Evolutionary conservation across 2,113 vertebrate genomes (phyloP).

Genomic region (Percopsis transmontana): DNA sequence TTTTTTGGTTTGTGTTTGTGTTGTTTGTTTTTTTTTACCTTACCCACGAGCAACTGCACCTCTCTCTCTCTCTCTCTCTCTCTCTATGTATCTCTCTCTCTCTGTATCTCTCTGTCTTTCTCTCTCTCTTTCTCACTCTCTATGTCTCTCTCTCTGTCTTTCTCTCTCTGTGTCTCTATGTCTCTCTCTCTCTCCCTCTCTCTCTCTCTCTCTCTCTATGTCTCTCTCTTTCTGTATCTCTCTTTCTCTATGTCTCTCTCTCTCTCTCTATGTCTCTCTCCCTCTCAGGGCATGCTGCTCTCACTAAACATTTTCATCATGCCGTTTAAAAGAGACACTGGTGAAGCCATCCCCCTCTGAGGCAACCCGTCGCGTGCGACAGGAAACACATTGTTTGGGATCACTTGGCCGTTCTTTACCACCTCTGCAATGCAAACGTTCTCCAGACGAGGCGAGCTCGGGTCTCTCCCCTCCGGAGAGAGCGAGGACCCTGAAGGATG

Average conservation of each 20-base stretch:
- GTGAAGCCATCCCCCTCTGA: not conserved
- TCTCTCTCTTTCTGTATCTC: not conserved
- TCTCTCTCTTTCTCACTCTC: not conserved
- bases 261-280: not conserved
- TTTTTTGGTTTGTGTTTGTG: too few species aligned
- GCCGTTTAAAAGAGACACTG: slow-evolving; percentile 34
- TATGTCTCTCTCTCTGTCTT: too few species aligned
- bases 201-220: too few species aligned
- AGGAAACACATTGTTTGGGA: not conserved
- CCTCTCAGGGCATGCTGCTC: not conserved
- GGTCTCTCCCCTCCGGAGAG: too few species aligned
- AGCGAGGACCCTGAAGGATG: too few species aligned
- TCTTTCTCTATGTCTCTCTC: too few species aligned
- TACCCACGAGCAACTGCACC: slow-evolving; percentile 5
- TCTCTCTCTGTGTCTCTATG: too few species aligned
- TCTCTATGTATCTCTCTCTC: not conserved
- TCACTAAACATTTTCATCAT: slow-evolving; percentile 42
- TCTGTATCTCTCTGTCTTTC: too few species aligned
- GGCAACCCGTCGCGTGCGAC: slow-evolving; percentile 7
- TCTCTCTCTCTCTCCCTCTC: too few species aligned
- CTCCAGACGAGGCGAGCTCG: not conserved
- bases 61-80: too few species aligned
- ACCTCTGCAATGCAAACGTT: not conserved
- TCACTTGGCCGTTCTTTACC: not conserved
- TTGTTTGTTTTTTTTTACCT: slow-evolving; percentile 16